These are phyloP conservation scores for Rostratula benghalensis DNA, from an alignment of 2,113 vertebrate genomes.

Conservation along the genomic window DNA sequence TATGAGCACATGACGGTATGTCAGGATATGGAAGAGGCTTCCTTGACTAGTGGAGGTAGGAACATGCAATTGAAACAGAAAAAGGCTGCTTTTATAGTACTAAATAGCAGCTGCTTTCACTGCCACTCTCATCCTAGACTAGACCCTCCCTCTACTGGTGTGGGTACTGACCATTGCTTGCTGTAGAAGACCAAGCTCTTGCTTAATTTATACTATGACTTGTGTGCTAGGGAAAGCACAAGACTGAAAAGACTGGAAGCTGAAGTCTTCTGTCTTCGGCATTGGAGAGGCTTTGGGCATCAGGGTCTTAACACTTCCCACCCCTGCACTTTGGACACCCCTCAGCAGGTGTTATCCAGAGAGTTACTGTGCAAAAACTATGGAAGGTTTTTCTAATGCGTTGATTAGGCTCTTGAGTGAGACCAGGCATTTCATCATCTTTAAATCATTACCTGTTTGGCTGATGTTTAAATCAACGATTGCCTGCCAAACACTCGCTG, in stretches of 20 bases:
- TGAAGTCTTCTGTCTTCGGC: not conserved
- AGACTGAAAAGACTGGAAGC: not conserved
- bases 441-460: slow-evolving; percentile 37
- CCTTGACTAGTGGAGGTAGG: not conserved
- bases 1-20: not conserved
- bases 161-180: not conserved
- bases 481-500: not conserved
- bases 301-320: not conserved
- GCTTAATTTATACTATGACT: not conserved
- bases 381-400: not conserved
- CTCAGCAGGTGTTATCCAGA: not conserved
- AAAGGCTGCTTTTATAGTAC: not conserved
- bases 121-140: not conserved
- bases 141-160: not conserved
- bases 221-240: not conserved
- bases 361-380: not conserved
- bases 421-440: slow-evolving; percentile 29
- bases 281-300: not conserved
- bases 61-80: not conserved
- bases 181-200: not conserved
- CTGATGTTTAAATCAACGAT: slow-evolving; percentile 34
- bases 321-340: not conserved
- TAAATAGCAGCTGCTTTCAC: not conserved
- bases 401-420: slow-evolving; percentile 20
- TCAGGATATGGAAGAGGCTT: not conserved